Conservation (phyloP, 2,888 invertebrate species). For the Liposcelis brunnea region DNA sequence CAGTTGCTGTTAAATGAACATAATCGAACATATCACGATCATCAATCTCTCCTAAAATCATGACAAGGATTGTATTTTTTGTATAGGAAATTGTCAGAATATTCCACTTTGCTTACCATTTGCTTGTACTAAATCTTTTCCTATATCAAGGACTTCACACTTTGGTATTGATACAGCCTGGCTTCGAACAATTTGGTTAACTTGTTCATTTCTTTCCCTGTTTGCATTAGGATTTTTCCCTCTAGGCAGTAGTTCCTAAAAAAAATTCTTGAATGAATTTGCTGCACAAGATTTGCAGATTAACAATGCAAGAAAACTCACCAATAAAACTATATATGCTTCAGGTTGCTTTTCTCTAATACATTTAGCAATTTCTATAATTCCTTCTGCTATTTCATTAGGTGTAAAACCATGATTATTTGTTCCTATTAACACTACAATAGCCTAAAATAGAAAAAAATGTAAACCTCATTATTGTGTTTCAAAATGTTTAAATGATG, state of each 20-base stretch:
- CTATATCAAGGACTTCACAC: conserved; percentile 61
- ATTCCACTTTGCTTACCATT: conserved; percentile 38
- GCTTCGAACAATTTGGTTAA: conserved; percentile 54
- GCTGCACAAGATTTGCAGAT: too few relatives aligned
- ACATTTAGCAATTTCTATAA: conserved; percentile 54
- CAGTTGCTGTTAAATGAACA: conserved; percentile 68
- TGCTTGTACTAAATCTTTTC: conserved; percentile 57
- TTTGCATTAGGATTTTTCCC: conserved; percentile 71
- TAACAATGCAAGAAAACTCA: conserved; percentile 31
- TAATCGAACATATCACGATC: conserved; percentile 88
- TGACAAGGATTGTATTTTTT: conserved; percentile 27
- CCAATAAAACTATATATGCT: conserved; percentile 69
- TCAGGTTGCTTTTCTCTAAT: conserved; percentile 61
- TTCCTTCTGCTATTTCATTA: conserved; percentile 67
- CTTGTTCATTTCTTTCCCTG: conserved; percentile 55
- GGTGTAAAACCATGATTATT: conserved; percentile 67
- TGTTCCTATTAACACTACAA: conserved; percentile 75
- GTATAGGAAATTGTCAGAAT: not conserved
- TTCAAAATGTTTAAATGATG: not conserved
- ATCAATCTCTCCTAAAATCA: conserved; percentile 65
- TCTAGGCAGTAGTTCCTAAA: conserved; percentile 71
- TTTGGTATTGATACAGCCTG: conserved; percentile 40
- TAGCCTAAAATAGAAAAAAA: conserved; percentile 38
- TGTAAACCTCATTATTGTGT: conserved; percentile 8
- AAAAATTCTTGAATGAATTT: too few relatives aligned